Conservation (phyloP, 2,888 invertebrate genomes). For the Uropetala carovei region DNA sequence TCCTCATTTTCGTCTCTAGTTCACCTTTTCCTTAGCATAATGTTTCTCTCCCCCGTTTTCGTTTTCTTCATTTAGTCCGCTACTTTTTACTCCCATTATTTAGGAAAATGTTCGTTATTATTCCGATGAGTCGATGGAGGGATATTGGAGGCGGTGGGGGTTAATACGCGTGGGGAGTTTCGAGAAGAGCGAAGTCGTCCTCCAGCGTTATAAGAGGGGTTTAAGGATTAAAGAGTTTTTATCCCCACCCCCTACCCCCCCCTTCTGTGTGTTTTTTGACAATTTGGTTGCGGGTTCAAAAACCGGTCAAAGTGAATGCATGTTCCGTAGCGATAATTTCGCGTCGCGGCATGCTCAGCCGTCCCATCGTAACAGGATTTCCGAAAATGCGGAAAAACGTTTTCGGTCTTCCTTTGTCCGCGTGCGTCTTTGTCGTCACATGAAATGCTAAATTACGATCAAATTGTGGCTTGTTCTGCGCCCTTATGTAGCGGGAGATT, state of each 20-base stretch:
- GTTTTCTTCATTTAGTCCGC: constrained; percentile 2
- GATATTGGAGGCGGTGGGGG: background rate
- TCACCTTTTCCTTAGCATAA: background rate
- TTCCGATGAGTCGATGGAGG: constrained; percentile 4
- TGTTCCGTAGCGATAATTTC: background rate
- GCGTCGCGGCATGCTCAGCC: background rate
- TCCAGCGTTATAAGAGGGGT: background rate
- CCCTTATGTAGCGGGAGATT: background rate
- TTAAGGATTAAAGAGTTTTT: background rate
- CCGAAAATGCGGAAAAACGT: background rate
- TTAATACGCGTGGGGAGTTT: no score
- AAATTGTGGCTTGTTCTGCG: background rate
- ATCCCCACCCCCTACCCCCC: background rate
- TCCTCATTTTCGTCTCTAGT: background rate
- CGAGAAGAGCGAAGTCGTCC: background rate
- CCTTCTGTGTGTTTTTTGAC: background rate
- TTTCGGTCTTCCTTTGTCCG: background rate
- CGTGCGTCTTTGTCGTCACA: background rate
- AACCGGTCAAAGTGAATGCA: background rate
- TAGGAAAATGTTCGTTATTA: background rate
- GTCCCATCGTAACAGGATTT: background rate
- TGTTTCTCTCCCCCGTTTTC: background rate
- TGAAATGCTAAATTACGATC: background rate
- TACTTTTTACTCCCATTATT: constrained; percentile 8
- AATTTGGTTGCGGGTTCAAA: background rate